Base-by-base conservation (phyloP, 2,888 invertebrate genomes). In the Ommatoiulus sabulosus region DNA sequence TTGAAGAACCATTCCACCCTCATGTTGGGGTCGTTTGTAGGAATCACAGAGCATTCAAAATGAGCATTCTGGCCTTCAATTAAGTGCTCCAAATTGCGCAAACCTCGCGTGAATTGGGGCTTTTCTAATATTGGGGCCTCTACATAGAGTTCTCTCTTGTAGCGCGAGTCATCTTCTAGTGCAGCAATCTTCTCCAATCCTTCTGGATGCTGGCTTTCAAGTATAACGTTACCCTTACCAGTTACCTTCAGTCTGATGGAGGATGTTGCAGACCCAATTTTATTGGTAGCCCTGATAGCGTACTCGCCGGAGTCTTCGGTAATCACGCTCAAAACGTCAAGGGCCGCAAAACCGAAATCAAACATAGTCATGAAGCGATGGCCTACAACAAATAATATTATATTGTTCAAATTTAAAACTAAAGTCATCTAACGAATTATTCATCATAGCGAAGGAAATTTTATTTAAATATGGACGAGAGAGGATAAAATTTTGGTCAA, bases 11-110 rank as follows among this genome's bases (percentile, higher is more conserved):
- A 99, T 93, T 99, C 99, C 12, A 99, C 98, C 91, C 96, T 96
- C 99, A 99, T 99, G 10, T 98, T 98, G 5, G 99, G 98, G 93
- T 99, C 99, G 91, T 99, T 98, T 63, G 99, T 97, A 0, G 99
- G 99, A 0, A 98, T 97, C 52, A 99, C 94, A 6, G 98, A 98
- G 0, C 98, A 98, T 93, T 98, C 98, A 91, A 99, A 94, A 93
- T 98, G 98, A 89, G 97, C 96, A 88, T 96, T 96, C 90, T 95
- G 94, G 43, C 98, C 98, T 93, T 99, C 98, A 15, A 96, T 94
- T 20, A 97, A 94, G 91, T 96, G 96, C 90, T 96, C 97, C 89
- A 95, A 94, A 91, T 96, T 97, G 92, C 97, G 97, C 91, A 98
- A 93, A 8, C 97, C 97, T 91, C 97, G 95, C 88, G 97, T 97